Evolutionary conservation across 1,140 invertebrate species (phyloP).

Genomic region (Cecropterus lyciades): DNA sequence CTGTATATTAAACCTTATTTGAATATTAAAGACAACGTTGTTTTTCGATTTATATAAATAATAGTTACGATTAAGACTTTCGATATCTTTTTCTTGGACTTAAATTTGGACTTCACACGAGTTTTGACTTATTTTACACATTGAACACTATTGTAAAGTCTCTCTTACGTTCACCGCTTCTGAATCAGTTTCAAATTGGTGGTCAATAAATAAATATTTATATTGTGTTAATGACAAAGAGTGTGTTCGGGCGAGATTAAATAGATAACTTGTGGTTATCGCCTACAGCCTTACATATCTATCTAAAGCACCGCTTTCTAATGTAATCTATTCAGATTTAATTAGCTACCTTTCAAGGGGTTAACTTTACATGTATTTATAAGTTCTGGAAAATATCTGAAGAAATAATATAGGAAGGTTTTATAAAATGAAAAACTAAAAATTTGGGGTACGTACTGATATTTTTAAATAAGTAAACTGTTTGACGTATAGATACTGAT

Average conservation of each 20-base stretch:
- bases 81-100: too few species aligned
- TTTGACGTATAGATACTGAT: too few species aligned
- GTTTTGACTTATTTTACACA: too few species aligned
- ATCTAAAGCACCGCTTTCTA: constrained; percentile 14
- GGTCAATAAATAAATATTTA: constrained; percentile 70
- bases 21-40: too few species aligned
- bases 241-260: constrained; percentile 65
- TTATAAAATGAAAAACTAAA: too few species aligned
- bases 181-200: constrained; percentile 54
- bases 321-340: constrained; percentile 10
- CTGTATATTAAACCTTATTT: background rate
- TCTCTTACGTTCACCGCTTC: constrained; percentile 55
- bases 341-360: background rate
- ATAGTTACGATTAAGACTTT: too few species aligned
- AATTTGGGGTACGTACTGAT: too few species aligned
- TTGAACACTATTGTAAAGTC: constrained; percentile 37
- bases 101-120: too few species aligned
- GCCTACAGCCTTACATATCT: constrained; percentile 40
- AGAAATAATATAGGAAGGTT: too few species aligned
- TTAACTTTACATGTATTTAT: background rate
- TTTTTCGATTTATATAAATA: too few species aligned
- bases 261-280: constrained; percentile 58
- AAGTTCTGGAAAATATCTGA: background rate
- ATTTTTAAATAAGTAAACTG: too few species aligned
- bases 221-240: constrained; percentile 74